Percentiles rank a stretch among this genome's conserved stretches.
These are phyloP conservation scores for Drosophila differens DNA, from an alignment of 2,888 invertebrate genomes.

Conservation along the genomic window DNA sequence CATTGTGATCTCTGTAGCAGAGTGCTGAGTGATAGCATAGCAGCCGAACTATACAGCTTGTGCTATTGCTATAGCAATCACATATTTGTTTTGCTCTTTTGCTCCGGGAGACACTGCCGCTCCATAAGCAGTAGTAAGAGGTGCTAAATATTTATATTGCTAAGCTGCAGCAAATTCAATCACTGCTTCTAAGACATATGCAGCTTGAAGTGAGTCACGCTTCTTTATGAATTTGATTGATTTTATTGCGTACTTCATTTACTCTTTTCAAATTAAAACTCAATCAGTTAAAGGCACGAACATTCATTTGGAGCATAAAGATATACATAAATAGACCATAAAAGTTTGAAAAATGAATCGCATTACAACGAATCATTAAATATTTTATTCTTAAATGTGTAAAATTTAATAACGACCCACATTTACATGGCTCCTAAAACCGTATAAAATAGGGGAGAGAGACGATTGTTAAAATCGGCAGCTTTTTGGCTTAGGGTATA, in stretches of 20 bases:
- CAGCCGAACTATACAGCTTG: no score
- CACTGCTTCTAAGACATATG: neutral
- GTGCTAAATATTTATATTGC: neutral
- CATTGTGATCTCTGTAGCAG: no score
- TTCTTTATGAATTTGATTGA: neutral
- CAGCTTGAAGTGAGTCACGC: neutral
- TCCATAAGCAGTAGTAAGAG: neutral
- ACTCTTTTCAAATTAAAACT: neutral
- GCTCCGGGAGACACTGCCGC: neutral
- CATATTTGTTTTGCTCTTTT: no score
- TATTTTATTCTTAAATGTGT: neutral
- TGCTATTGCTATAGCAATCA: no score
- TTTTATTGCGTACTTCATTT: neutral
- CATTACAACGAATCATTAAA: neutral
- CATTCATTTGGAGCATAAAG: neutral
- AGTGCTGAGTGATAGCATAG: no score
- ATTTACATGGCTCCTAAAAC: neutral
- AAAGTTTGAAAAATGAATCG: neutral
- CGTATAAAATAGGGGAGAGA: neutral
- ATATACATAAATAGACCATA: neutral
- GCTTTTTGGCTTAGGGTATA: conserved; percentile 40
- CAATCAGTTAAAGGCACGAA: neutral
- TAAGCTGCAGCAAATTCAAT: neutral
- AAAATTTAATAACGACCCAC: neutral
- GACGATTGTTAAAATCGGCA: conserved; percentile 24